phyloP scores from a whole-genome alignment of 2,797 vertebrate genomes.

The Phrynocephalus vlangalii region DNA sequence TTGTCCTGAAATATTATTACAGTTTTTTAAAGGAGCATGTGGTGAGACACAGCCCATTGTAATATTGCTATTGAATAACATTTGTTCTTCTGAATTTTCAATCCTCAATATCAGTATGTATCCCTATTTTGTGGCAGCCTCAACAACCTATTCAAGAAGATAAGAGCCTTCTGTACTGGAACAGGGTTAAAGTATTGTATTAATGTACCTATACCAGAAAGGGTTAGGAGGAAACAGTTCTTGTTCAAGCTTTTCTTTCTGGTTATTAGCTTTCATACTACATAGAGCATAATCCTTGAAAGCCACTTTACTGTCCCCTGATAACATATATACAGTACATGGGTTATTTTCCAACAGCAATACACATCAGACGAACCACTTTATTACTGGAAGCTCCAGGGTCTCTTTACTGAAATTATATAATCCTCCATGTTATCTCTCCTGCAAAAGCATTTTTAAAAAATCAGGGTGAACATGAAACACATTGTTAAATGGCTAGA shows the following conservation, averaged over 20 bases:
- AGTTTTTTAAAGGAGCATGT: too few relatives aligned
- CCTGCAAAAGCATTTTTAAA: constrained; percentile 66
- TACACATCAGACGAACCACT: constrained; percentile 75
- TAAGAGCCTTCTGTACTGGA: constrained; percentile 9
- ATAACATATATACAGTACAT: constrained; percentile 67
- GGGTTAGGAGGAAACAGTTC: constrained; percentile 44
- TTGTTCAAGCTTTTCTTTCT: constrained; percentile 60
- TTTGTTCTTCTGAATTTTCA: constrained; percentile 15
- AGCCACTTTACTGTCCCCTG: constrained; percentile 76
- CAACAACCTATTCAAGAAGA: constrained; percentile 15
- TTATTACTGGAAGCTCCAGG: constrained; percentile 74
- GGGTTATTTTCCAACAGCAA: constrained; percentile 75
- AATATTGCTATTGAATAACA: neutral
- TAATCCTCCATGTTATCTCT: constrained; percentile 72
- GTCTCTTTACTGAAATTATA: constrained; percentile 78
- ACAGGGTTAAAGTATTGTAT: neutral
- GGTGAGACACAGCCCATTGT: neutral
- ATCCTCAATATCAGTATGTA: neutral
- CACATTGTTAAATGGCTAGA: constrained; percentile 78
- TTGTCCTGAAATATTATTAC: neutral
- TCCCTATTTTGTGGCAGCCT: constrained; percentile 29
- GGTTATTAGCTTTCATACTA: constrained; percentile 77
- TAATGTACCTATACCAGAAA: constrained; percentile 4
- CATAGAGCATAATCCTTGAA: constrained; percentile 76
- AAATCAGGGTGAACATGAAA: constrained; percentile 79